Evolutionary conservation across 2,888 invertebrate genomes (phyloP), one percentile per base, ranked within the genome.

Genomic region (Drosophila nigricruria): DNA sequence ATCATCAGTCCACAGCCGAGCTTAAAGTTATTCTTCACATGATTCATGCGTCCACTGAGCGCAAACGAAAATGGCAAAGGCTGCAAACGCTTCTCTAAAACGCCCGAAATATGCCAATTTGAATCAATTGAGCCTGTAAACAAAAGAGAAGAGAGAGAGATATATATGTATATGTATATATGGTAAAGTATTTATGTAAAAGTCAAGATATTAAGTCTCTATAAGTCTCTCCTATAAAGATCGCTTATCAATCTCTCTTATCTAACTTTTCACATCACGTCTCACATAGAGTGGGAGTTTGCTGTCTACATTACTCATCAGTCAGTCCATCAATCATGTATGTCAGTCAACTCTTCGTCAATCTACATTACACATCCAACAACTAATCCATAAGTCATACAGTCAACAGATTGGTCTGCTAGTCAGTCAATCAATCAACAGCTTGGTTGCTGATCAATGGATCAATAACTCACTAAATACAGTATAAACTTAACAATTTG

Each of bases 1-100:
- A 99, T 97, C 92, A 98, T 96, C 87, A 99, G 95, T 70, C 98
- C 99, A 91, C 98, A 96, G 79, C 99, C 99, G 89, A 99, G 96
- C 93, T 97, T 96, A 93, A 98, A 98, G 91, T 97, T 96, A 92
- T 96, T 96, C 93, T 98, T 99, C 71, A 95, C 95, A 92, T 99
- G 98, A 94, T 98, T 98, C 89, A 98, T 95, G 93, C 97, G 95
- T 63, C 97, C 98, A 83, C 98, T 98, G 43, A 99, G 94, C 6
- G 97, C 96, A 90, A 99, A 96, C 10, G 97, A 97, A 93, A 99
- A 98, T 52, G 99, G 99, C 89, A 99, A 94, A 1, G 98, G 98
- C 83, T 96, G 95, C 43, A 99, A 94, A 92, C 97, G 97, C 94
- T 99, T 99, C 93, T 99, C 99, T 86, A 99, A 93, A 3, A 98